Base-by-base conservation (phyloP, 2,888 invertebrate genomes). In the Pyrgus malvae region DNA sequence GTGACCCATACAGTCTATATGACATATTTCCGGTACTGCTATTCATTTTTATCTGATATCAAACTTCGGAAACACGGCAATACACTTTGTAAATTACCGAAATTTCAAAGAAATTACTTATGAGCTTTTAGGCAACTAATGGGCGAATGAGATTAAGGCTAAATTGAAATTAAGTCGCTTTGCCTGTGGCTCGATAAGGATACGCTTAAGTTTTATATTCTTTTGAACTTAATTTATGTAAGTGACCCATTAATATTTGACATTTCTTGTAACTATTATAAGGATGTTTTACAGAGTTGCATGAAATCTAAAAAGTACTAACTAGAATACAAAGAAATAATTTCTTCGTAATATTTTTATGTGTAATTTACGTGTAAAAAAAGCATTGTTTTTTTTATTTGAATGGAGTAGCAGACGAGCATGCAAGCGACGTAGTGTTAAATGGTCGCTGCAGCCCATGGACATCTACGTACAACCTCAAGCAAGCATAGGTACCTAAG, bases 101-200 rank as follows among this genome's bases (percentile, higher is more conserved):
- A 53, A 38, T 53, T 53, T 21, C 37, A 45, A 45, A 45, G 53
- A 45, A 53, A 53, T 53, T 53, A 53, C 45, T 38, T 53, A 38
- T 29, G 45, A 45, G 44, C 44, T 37, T 51, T 44, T 44, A 44
- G 37, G 29, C 21, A 37, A 44, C 37, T 42, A 50, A 42, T 35
- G 35, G 25, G 3, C 8, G 12, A 37, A 29, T 19, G 44, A 35
- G 37, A 44, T 44, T 44, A 37, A 9, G 27, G 51, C 27, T 44
- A 51, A 37, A 51, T 44, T 51, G 51, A 37, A 21, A 44, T 51
- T 44, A 51, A 23, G 44, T 37, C n/a, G 7, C 50, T 45, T 33
- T 23, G 29, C 29, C 16, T 6, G 42, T 27, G 8, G 41, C n/a
- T n/a, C 9, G 29, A 16, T n/a, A 29, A 17, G 16, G 12, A 17